Base-by-base conservation (phyloP, 2,888 invertebrate genomes). In the Venusia cambrica region DNA sequence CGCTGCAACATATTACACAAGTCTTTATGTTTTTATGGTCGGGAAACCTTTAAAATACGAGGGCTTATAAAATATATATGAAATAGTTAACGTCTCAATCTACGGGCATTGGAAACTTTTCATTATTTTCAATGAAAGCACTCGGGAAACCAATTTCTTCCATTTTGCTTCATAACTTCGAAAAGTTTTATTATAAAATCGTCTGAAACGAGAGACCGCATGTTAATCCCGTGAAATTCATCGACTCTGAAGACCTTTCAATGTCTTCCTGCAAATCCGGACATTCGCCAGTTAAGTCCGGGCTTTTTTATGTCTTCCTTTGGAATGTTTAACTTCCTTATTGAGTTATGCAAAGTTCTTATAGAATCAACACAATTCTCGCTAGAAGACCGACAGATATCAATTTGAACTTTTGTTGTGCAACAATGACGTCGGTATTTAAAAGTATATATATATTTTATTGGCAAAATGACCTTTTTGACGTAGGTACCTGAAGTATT, bases 231-330 rank as follows among this genome's bases (percentile, higher is more conserved):
- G 54, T 56, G 59, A 71, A 72, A 72, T 69, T 74, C 64, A 66
- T 59, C 64, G 66, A 64, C 57, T 64, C 56, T 52, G 73, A 81
- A 81, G 80, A 78, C 79, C 80, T 71, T 62, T 45, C 73, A 61
- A 64, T 62, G 80, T 73, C 68, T 72, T 64, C 54, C 54, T 55
- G 69, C 65, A 72, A 75, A 76, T 75, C 73, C 73, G 61, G 59
- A 54, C 66, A 66, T 73, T 74, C 66, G 72, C 72, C 66, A 73
- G 65, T 62, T 69, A 74, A 78, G 70, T 62, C 66, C 46, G 59
- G 51, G 51, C 77, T 72, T 63, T 81, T 74, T 62, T 77, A 73
- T 51, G 78, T 62, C 68, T 78, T 81, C 79, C 46, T 59, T n/a
- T 61, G 52, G 57, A 61, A 64, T 54, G 53, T 34, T 43, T 32